phyloP scores from a whole-genome alignment of 2,888 invertebrate genomes.

The Sarcophaga subvicina region DNA sequence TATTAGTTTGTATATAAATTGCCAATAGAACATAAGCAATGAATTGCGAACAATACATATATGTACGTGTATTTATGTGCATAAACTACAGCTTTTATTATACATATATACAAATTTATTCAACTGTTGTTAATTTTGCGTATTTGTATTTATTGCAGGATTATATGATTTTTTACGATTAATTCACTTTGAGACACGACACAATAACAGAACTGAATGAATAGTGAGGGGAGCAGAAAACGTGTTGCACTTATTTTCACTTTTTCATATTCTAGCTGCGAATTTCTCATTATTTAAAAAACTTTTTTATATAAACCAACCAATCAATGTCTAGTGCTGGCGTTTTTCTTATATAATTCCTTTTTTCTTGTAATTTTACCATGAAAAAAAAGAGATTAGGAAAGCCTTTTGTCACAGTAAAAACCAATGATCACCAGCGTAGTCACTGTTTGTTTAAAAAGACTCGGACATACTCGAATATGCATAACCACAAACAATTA shows the following conservation, averaged over 20 bases:
- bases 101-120: no score
- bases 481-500: constrained; percentile 38
- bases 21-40: no score
- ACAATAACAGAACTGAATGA: background rate
- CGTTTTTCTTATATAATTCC: constrained; percentile 15
- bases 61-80: no score
- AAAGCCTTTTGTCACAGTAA: constrained; percentile 29
- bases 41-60: no score
- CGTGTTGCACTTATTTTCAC: background rate
- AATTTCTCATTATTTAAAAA: background rate
- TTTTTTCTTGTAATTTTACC: constrained; percentile 33
- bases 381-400: constrained; percentile 3
- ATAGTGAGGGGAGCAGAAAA: background rate
- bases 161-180: no score
- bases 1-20: background rate
- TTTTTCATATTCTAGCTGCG: no score
- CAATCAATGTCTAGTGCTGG: constrained; percentile 42
- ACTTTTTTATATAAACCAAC: constrained; percentile 5
- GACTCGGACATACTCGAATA: constrained; percentile 28
- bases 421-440: constrained; percentile 48
- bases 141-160: background rate
- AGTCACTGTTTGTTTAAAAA: constrained; percentile 24
- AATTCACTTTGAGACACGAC: background rate
- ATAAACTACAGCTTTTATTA: no score
- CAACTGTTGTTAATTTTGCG: constrained; percentile 2